Conservation (phyloP, 2,888 invertebrate species). For the Leptopilina syphax region DNA sequence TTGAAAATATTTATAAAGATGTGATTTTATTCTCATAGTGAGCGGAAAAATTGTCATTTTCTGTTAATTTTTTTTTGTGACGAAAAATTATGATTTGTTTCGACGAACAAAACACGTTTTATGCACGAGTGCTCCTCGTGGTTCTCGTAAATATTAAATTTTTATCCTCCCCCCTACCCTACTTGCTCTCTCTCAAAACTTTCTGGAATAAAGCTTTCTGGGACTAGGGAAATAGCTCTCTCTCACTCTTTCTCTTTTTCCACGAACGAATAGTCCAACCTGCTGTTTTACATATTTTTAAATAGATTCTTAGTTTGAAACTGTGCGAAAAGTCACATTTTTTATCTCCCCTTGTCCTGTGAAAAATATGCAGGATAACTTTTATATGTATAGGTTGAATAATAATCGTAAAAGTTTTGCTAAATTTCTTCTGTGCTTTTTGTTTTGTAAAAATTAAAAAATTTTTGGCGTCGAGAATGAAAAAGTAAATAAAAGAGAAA, state of each 20-base stretch:
- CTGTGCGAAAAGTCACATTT: constrained; percentile 25
- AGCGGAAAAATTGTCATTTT: neutral
- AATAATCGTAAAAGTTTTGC: neutral
- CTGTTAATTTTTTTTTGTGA: neutral
- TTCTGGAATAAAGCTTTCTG: constrained; percentile 27
- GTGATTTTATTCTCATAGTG: too few species aligned
- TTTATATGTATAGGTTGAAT: neutral
- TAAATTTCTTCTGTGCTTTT: neutral
- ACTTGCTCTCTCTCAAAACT: constrained; percentile 24
- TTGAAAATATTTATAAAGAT: too few species aligned
- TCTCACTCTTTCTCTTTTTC: too few species aligned
- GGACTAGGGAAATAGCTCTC: neutral
- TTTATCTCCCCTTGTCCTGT: neutral
- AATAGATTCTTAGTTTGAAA: constrained; percentile 13
- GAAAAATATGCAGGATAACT: constrained; percentile 21
- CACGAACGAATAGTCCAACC: constrained; percentile 9
- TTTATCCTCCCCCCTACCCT: neutral
- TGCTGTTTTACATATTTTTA: constrained; percentile 37
- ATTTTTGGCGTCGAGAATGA: neutral
- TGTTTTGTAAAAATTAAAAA: neutral
- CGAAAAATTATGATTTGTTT: constrained; percentile 28
- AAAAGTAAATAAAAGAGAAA: too few species aligned
- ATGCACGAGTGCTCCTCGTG: neutral
- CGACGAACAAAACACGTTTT: constrained; percentile 34
- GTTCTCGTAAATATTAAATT: constrained; percentile 35